These are phyloP conservation scores for Drosophila yooni DNA, from an alignment of 2,888 invertebrate species.

Conservation along the genomic window DNA sequence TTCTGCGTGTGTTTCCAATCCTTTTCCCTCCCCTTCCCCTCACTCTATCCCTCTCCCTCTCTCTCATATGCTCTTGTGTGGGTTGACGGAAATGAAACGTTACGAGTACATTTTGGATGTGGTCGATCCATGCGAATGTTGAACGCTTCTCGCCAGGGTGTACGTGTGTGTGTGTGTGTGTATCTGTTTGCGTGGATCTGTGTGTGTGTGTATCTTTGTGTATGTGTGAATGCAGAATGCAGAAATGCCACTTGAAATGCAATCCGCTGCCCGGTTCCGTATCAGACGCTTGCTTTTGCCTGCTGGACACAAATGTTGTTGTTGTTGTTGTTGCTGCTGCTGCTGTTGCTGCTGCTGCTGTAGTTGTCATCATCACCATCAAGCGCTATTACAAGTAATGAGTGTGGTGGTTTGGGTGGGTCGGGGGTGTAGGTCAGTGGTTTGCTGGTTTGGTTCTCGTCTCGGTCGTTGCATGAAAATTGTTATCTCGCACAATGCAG, in stretches of 20 bases:
- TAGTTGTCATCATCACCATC: constrained; percentile 74
- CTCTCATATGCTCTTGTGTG: constrained; percentile 6
- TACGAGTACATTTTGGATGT: constrained; percentile 72
- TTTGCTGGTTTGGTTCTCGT: constrained; percentile 34
- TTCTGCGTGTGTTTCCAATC: constrained; percentile 35
- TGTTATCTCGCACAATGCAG: constrained; percentile 80
- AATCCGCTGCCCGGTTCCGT: constrained; percentile 58
- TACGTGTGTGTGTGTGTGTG: constrained; percentile 21
- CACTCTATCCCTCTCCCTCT: background rate
- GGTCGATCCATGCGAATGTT: constrained; percentile 29
- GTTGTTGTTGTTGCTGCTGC: constrained; percentile 21
- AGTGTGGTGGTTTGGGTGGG: constrained; percentile 56
- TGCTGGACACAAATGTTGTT: constrained; percentile 34
- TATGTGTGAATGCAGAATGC: constrained; percentile 58
- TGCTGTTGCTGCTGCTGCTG: constrained; percentile 37
- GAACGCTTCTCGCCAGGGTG: constrained; percentile 38
- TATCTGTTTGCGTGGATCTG: constrained; percentile 38
- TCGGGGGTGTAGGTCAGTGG: background rate
- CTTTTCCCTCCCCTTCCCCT: background rate
- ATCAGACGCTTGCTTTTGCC: constrained; percentile 34
- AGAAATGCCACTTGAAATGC: constrained; percentile 73
- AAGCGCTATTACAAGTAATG: constrained; percentile 79
- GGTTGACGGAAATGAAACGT: constrained; percentile 78
- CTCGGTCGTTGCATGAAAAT: constrained; percentile 77
- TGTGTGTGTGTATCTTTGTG: constrained; percentile 42